Conservation (phyloP, 2,797 vertebrate genomes). For the Serranus cabrilla region DNA sequence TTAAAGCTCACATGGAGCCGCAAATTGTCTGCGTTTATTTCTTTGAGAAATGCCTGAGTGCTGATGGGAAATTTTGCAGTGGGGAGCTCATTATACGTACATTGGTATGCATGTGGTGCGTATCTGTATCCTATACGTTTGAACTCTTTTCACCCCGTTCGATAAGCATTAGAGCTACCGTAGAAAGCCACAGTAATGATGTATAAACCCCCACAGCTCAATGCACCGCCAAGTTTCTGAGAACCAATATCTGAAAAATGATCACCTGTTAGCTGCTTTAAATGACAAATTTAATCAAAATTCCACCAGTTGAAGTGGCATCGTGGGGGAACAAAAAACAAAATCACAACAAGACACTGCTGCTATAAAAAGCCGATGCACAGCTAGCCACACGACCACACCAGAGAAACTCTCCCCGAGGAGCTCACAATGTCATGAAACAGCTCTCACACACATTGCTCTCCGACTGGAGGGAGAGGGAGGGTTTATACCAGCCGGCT, state of each 20-base stretch:
- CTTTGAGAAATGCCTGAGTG: conserved; percentile 34
- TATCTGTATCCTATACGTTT: neutral
- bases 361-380: conserved; percentile 48
- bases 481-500: conserved; percentile 45
- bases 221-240: conserved; percentile 1
- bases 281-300: neutral
- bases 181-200: conserved; percentile 5
- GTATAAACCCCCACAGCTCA: neutral
- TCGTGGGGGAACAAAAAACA: neutral
- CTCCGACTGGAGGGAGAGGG: conserved; percentile 2
- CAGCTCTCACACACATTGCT: conserved; percentile 39
- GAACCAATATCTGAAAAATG: conserved; percentile 3
- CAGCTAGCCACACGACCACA: conserved; percentile 32
- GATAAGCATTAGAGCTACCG: conserved; percentile 22
- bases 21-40: conserved; percentile 57
- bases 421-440: conserved; percentile 55
- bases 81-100: conserved; percentile 36
- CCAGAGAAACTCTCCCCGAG: conserved; percentile 51
- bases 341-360: conserved; percentile 24
- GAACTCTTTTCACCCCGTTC: conserved; percentile 24
- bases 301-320: neutral
- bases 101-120: conserved; percentile 2
- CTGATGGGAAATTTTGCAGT: conserved; percentile 35
- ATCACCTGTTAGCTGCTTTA: neutral
- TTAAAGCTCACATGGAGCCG: conserved; percentile 9